phyloP scores from a whole-genome alignment of 2,113 vertebrate species.

The Calyptommatus sinebrachiatus region DNA sequence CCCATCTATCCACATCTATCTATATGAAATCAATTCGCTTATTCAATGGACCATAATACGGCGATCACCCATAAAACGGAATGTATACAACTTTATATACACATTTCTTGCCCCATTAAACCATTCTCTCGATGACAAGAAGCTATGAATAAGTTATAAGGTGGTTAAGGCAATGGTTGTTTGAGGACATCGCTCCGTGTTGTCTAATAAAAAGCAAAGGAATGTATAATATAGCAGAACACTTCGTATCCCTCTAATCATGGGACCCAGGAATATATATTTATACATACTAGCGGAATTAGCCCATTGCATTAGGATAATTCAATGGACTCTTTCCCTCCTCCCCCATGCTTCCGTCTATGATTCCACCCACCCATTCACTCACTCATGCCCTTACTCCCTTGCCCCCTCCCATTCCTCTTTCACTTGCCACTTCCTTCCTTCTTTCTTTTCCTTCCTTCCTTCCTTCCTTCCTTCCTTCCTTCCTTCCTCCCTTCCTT shows the following conservation, averaged over 20 bases:
- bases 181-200: constrained; percentile 8
- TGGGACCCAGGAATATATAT: constrained; percentile 11
- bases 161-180: constrained; percentile 18
- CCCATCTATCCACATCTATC: constrained; percentile 4
- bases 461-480: no score
- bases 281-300: constrained; percentile 4
- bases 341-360: no score
- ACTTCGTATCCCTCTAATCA: constrained; percentile 2
- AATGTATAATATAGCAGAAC: constrained; percentile 10
- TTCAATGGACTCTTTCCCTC: no score
- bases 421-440: no score
- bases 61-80: constrained; percentile 23
- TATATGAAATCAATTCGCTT: constrained; percentile 33
- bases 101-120: constrained; percentile 41
- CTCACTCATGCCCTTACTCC: no score
- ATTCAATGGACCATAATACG: constrained; percentile 26
- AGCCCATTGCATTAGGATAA: background rate
- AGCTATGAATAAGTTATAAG: constrained; percentile 36
- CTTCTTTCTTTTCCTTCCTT: no score
- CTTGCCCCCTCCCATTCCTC: no score
- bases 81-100: constrained; percentile 41
- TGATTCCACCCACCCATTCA: no score
- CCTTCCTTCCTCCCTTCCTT: no score
- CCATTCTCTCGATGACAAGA: constrained; percentile 36
- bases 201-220: constrained; percentile 12